phyloP scores from a whole-genome alignment of 2,888 invertebrate species.

The Heliconius aoede region DNA sequence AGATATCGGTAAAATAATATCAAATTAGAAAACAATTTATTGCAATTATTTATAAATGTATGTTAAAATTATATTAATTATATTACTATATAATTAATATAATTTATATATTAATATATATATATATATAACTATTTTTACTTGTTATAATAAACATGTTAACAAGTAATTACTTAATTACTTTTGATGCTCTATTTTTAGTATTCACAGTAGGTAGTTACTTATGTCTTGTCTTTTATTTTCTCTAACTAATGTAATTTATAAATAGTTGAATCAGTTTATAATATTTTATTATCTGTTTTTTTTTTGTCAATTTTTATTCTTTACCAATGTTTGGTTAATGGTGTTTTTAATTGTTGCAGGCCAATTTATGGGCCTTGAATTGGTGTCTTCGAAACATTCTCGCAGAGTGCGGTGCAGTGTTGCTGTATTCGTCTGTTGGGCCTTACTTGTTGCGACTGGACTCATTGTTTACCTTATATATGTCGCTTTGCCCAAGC shows the following conservation, averaged over 20 bases:
- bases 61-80: no score
- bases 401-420: slow-evolving; percentile 69
- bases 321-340: slow-evolving; percentile 30
- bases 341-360: slow-evolving; percentile 48
- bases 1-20: no score
- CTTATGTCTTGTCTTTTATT: background rate
- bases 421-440: slow-evolving; percentile 76
- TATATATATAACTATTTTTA: no score
- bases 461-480: slow-evolving; percentile 65
- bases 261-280: background rate
- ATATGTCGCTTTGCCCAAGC: slow-evolving; percentile 56
- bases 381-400: slow-evolving; percentile 66
- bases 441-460: slow-evolving; percentile 68
- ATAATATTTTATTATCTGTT: background rate
- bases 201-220: background rate
- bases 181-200: background rate
- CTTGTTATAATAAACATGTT: no score
- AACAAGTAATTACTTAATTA: no score
- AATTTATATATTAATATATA: no score
- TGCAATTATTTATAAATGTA: no score
- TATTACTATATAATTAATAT: no score
- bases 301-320: no score
- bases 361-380: slow-evolving; percentile 75
- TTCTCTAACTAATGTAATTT: background rate
- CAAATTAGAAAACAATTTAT: no score